Evolutionary conservation across 2,113 vertebrate species (phyloP).

Genomic region (Motacilla tschutschensis): DNA sequence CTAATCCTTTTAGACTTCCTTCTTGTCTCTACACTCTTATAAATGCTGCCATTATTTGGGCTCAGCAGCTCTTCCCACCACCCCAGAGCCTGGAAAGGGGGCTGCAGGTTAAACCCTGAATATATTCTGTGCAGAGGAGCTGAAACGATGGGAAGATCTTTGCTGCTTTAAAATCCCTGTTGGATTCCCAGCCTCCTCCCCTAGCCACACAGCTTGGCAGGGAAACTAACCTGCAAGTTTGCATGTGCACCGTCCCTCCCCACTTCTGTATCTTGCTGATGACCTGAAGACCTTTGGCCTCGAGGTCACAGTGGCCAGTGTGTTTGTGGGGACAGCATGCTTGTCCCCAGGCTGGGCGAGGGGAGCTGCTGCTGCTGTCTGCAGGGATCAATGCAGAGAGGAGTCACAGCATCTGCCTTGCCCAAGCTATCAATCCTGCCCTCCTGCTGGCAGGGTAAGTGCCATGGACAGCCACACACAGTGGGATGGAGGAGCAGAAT

Average conservation of each 20-base stretch:
- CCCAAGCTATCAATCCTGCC: neutral
- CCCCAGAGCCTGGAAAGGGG: conserved; percentile 49
- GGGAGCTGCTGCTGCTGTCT: neutral
- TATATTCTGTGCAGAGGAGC: conserved; percentile 32
- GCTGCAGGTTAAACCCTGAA: conserved; percentile 64
- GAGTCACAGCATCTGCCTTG: neutral
- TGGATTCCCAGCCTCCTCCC: neutral
- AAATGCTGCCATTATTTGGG: conserved; percentile 70
- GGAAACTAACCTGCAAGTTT: neutral
- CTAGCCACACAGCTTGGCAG: neutral
- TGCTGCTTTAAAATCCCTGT: neutral
- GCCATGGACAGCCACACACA: neutral
- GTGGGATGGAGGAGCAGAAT: neutral
- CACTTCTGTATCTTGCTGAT: neutral
- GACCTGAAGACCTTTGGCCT: neutral
- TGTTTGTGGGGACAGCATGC: neutral
- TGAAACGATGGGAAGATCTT: conserved; percentile 30
- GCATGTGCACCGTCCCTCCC: neutral
- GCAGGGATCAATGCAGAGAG: neutral
- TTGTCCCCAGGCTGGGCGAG: neutral
- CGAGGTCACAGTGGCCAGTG: neutral
- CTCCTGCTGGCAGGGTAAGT: neutral
- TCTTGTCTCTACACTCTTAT: conserved; percentile 61
- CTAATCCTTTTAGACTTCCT: conserved; percentile 74
- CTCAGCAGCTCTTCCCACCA: conserved; percentile 67